Percentiles rank a stretch among this genome's conserved stretches.
phyloP scores from a whole-genome alignment of 2,797 vertebrate species.

The Sebastes jordani region DNA sequence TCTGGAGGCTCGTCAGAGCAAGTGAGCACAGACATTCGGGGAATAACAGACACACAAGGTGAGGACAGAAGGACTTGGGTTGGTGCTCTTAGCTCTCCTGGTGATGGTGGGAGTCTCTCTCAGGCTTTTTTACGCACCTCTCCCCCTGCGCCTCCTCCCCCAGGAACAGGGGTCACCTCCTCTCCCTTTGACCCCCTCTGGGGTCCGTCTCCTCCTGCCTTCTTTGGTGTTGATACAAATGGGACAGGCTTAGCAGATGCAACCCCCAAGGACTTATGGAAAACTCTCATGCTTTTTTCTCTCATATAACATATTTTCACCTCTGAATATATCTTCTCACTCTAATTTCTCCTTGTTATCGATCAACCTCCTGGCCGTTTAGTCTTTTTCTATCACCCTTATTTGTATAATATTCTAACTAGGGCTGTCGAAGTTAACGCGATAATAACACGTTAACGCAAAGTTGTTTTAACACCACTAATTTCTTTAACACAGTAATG shows the following conservation, averaged over 20 bases:
- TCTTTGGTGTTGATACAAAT: conserved; percentile 82
- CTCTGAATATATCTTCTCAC: conserved; percentile 3
- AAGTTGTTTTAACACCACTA: no score
- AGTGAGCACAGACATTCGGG: conserved; percentile 64
- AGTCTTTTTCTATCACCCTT: neutral
- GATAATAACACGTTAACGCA: no score
- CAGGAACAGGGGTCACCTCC: conserved; percentile 83
- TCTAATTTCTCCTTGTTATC: neutral
- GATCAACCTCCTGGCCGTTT: neutral
- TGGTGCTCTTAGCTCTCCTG: conserved; percentile 74
- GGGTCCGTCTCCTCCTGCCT: conserved; percentile 77
- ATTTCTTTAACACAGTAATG: no score
- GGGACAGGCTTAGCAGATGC: conserved; percentile 78
- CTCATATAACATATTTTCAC: conserved; percentile 3
- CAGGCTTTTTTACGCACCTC: conserved; percentile 82
- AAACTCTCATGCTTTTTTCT: conserved; percentile 48
- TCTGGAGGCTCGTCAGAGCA: conserved; percentile 50
- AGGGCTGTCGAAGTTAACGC: no score
- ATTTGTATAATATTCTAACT: conserved; percentile 38
- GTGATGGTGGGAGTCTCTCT: conserved; percentile 64
- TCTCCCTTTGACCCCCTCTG: conserved; percentile 82
- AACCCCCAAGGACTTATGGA: conserved; percentile 51
- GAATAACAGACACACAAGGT: conserved; percentile 69
- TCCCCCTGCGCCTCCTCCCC: conserved; percentile 80
- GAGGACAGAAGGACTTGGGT: conserved; percentile 66